Conservation (phyloP, 2,888 invertebrate species). For the Drosophila kambysellisi region DNA sequence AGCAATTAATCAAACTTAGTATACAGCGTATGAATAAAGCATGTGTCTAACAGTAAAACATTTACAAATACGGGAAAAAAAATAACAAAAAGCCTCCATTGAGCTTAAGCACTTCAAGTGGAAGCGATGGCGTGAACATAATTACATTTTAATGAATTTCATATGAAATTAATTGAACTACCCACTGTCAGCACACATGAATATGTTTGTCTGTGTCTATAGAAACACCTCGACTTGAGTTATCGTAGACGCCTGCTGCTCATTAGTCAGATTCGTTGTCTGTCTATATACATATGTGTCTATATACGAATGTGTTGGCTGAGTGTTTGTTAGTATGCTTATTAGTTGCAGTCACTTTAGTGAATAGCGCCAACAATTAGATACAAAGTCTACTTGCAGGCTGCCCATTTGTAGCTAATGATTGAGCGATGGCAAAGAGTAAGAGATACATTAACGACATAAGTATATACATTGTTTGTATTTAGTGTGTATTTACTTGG, state of each 20-base stretch:
- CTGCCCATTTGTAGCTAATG: constrained; percentile 8
- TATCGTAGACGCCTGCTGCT: constrained; percentile 8
- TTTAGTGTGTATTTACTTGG: constrained; percentile 36
- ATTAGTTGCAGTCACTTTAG: constrained; percentile 55
- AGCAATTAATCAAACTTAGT: neutral
- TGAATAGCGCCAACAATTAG: constrained; percentile 33
- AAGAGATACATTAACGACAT: constrained; percentile 9
- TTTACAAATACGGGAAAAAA: neutral
- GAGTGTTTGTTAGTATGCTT: constrained; percentile 49
- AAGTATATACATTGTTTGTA: constrained; percentile 8
- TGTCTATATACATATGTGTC: neutral
- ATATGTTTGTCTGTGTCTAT: neutral
- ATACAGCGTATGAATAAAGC: neutral
- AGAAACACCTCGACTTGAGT: constrained; percentile 12
- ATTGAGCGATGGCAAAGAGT: neutral
- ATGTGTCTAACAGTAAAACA: neutral
- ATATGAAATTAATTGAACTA: neutral
- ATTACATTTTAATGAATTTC: constrained; percentile 5
- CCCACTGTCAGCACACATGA: constrained; percentile 25
- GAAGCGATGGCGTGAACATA: neutral
- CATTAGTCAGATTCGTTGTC: constrained; percentile 13
- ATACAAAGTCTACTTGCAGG: constrained; percentile 19
- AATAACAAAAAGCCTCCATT: no score
- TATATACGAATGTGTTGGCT: neutral
- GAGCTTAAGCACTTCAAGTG: neutral